Conservation (phyloP, 2,888 invertebrate species). For the Torymus texanus region DNA sequence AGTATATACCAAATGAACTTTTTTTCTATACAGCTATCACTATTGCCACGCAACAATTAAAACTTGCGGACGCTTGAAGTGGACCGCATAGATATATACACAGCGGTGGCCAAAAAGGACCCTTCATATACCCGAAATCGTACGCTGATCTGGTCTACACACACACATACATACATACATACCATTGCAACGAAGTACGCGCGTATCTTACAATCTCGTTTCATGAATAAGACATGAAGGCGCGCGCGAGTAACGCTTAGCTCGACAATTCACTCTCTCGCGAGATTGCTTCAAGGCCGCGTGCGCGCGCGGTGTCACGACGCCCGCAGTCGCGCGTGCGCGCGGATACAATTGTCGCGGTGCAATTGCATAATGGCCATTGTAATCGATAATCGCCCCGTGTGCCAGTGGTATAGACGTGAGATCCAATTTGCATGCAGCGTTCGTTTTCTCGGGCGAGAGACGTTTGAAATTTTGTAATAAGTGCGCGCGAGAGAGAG, state of each 20-base stretch:
- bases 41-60: no score
- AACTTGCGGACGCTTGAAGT: no score
- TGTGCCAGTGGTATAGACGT: not conserved
- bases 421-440: no score
- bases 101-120: no score
- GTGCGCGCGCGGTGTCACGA: slow-evolving; percentile 4
- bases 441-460: no score
- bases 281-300: slow-evolving; percentile 36
- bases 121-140: slow-evolving; percentile 7
- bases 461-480: no score
- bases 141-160: slow-evolving; percentile 16
- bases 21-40: no score
- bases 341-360: slow-evolving; percentile 37
- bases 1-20: no score
- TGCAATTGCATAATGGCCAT: slow-evolving; percentile 32
- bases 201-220: slow-evolving; percentile 35
- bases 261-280: slow-evolving; percentile 17
- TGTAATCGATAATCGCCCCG: slow-evolving; percentile 29
- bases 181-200: not conserved
- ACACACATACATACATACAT: no score
- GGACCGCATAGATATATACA: no score
- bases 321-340: not conserved
- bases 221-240: slow-evolving; percentile 48
- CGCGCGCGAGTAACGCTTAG: not conserved
- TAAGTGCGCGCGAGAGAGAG: no score